Percentiles rank a stretch among this genome's conserved stretches.
Evolutionary conservation across 2,888 invertebrate species (phyloP).

Genomic region (Ophion costatus): DNA sequence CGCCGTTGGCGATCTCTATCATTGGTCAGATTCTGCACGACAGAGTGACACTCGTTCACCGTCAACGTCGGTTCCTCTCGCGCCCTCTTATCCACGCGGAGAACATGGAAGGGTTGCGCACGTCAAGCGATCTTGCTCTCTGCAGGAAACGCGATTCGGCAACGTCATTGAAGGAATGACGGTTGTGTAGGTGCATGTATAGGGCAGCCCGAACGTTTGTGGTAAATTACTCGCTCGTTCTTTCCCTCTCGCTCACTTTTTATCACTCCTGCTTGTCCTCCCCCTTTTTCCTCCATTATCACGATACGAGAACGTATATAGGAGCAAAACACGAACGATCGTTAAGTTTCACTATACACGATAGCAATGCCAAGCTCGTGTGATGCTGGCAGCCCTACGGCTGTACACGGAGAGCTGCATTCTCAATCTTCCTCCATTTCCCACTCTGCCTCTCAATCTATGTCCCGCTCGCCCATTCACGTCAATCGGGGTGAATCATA

Average conservation of each 20-base stretch:
- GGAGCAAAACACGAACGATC: slow-evolving; percentile 43
- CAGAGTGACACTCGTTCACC: slow-evolving; percentile 58
- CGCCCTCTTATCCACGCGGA: slow-evolving; percentile 12
- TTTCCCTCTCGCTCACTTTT: background rate
- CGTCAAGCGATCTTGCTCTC: slow-evolving; percentile 33
- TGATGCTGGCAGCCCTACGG: slow-evolving; percentile 28
- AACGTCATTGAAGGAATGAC: slow-evolving; percentile 48
- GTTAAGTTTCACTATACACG: slow-evolving; percentile 63
- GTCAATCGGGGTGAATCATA: slow-evolving; percentile 24
- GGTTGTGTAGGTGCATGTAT: slow-evolving; percentile 10
- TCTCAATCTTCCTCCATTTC: slow-evolving; percentile 18
- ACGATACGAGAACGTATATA: slow-evolving; percentile 31
- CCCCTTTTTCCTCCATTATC: slow-evolving; percentile 8
- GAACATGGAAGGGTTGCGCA: slow-evolving; percentile 22
- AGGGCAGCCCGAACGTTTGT: slow-evolving; percentile 12
- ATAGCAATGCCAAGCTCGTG: slow-evolving; percentile 42
- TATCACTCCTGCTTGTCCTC: background rate
- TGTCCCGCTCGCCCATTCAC: background rate
- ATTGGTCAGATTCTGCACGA: slow-evolving; percentile 32
- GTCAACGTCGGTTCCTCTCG: slow-evolving; percentile 35
- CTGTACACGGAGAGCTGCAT: slow-evolving; percentile 7
- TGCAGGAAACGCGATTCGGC: slow-evolving; percentile 55
- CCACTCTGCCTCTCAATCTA: background rate
- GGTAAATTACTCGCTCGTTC: background rate
- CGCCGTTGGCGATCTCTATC: slow-evolving; percentile 51